Evolutionary conservation across 2,113 vertebrate species (phyloP).

Genomic region (Myrmophylax atrothorax): DNA sequence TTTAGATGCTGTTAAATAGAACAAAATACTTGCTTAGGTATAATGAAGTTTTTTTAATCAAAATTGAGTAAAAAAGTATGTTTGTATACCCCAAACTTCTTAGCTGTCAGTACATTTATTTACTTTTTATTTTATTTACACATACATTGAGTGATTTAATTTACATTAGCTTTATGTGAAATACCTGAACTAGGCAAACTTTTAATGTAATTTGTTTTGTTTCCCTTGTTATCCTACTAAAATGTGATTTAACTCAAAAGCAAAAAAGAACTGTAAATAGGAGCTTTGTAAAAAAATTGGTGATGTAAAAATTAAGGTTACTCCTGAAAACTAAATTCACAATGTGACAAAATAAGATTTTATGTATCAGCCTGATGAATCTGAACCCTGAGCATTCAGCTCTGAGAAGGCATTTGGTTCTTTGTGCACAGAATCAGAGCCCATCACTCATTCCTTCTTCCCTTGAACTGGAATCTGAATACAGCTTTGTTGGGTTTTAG

Average conservation of each 20-base stretch:
- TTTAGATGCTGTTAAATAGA: neutral
- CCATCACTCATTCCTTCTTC: neutral
- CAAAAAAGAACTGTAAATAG: neutral
- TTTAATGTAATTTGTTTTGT: neutral
- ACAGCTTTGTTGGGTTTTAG: neutral
- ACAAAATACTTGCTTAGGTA: neutral
- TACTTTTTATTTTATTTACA: neutral
- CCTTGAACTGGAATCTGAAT: neutral
- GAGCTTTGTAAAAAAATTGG: neutral
- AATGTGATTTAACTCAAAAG: neutral
- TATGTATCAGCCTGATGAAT: neutral
- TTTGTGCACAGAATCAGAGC: neutral
- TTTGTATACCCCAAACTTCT: neutral
- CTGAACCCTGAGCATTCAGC: neutral
- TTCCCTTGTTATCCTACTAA: neutral
- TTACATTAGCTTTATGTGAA: neutral
- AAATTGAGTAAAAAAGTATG: neutral
- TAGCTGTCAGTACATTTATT: neutral
- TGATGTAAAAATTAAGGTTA: neutral
- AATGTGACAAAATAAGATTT: neutral
- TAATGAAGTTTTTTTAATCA: neutral
- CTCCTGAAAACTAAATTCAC: neutral
- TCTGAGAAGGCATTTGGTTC: neutral
- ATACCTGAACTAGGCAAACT: neutral
- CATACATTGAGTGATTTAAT: neutral